Percentiles rank a stretch among this genome's conserved stretches.
phyloP scores from a whole-genome alignment of 2,888 invertebrate genomes.

The Cerceris ruficornis region DNA sequence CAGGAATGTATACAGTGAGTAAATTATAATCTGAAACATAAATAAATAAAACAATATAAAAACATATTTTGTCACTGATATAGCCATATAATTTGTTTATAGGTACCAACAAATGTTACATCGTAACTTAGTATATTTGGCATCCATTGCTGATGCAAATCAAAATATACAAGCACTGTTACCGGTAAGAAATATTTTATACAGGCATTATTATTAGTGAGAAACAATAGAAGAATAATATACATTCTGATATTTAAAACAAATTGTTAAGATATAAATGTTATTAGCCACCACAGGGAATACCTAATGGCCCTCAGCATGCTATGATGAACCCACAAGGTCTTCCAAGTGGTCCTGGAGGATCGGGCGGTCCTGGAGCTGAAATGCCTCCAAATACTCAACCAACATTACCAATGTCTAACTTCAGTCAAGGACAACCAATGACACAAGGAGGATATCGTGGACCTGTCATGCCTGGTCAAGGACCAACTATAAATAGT shows the following conservation, averaged over 20 bases:
- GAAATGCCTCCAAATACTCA: slow-evolving; percentile 79
- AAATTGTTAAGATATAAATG: not conserved
- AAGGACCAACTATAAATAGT: slow-evolving; percentile 82
- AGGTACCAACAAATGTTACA: slow-evolving; percentile 95
- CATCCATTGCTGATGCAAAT: slow-evolving; percentile 97
- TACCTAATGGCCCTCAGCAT: slow-evolving; percentile 81
- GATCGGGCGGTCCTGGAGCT: slow-evolving; percentile 76
- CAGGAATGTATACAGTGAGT: slow-evolving; percentile 95
- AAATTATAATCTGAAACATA: not conserved
- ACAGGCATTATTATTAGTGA: not conserved
- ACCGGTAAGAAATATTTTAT: slow-evolving; percentile 86
- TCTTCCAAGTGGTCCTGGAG: slow-evolving; percentile 78
- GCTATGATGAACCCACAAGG: slow-evolving; percentile 81
- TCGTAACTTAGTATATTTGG: slow-evolving; percentile 96
- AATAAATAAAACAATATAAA: not conserved
- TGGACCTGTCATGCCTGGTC: slow-evolving; percentile 84
- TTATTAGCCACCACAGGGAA: slow-evolving; percentile 84
- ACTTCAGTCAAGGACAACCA: slow-evolving; percentile 79
- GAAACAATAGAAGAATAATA: slow-evolving; percentile 5
- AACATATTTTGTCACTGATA: not conserved
- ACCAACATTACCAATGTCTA: slow-evolving; percentile 79
- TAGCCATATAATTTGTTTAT: slow-evolving; percentile 8
- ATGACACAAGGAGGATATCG: slow-evolving; percentile 82
- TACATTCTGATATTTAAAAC: not conserved
- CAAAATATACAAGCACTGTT: slow-evolving; percentile 95